Evolutionary conservation across 1,140 invertebrate species (phyloP).

Genomic region (Helicoverpa zea): DNA sequence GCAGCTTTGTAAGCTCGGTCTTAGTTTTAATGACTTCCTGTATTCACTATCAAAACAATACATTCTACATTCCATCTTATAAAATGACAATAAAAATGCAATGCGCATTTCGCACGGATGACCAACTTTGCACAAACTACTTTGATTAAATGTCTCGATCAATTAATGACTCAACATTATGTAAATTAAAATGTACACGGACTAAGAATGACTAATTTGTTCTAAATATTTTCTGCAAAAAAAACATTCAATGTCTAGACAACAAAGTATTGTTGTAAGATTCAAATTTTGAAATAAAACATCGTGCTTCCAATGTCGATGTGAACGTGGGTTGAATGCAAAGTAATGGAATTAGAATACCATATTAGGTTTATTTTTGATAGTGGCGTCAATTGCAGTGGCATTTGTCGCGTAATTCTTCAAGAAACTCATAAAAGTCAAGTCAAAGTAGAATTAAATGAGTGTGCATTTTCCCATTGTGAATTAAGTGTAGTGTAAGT

Average conservation of each 20-base stretch:
- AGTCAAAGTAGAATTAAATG: background rate
- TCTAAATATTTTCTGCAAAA: conserved; percentile 24
- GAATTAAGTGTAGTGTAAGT: background rate
- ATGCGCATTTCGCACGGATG: background rate
- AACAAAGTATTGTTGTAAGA: conserved; percentile 2
- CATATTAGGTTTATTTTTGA: conserved; percentile 50
- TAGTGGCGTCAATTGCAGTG: conserved; percentile 27
- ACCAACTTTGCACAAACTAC: background rate
- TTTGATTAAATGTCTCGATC: conserved; percentile 23
- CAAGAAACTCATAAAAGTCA: conserved; percentile 32
- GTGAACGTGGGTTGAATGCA: conserved; percentile 20
- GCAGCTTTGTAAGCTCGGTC: background rate
- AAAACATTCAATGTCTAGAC: conserved; percentile 31
- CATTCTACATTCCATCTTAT: background rate
- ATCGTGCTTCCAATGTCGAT: conserved; percentile 1
- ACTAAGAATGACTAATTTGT: conserved; percentile 27
- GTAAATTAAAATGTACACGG: conserved; percentile 23
- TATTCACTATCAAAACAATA: conserved; percentile 4
- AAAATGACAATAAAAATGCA: conserved; percentile 28
- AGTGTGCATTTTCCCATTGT: background rate
- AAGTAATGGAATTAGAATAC: conserved; percentile 30
- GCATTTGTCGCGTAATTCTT: conserved; percentile 25
- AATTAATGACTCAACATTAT: conserved; percentile 40
- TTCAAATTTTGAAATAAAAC: conserved; percentile 13
- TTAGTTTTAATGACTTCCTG: conserved; percentile 24